phyloP scores from a whole-genome alignment of 2,888 invertebrate species.

The Callyntrura guangdongensis region DNA sequence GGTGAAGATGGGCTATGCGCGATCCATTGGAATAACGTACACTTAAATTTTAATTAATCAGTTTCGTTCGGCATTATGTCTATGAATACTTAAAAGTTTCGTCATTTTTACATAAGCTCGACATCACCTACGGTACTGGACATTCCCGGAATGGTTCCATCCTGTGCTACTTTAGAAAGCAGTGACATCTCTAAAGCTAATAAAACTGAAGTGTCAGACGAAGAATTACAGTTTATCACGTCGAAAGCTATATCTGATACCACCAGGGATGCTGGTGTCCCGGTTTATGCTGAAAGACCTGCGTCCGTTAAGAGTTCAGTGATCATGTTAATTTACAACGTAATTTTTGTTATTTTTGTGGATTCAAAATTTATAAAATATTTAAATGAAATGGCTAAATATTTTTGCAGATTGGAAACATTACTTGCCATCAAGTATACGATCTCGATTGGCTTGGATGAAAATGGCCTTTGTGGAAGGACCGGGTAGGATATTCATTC shows the following conservation, averaged over 20 bases:
- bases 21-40: constrained; percentile 47
- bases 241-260: background rate
- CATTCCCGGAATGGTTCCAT: constrained; percentile 3
- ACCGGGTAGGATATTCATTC: constrained; percentile 30
- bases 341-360: no score
- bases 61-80: background rate
- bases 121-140: background rate
- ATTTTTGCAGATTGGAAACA: constrained; percentile 32
- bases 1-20: constrained; percentile 44
- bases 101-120: constrained; percentile 2
- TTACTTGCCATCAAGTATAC: constrained; percentile 24
- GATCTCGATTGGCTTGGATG: constrained; percentile 34
- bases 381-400: no score
- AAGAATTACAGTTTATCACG: background rate
- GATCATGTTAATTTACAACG: background rate
- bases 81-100: no score
- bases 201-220: background rate
- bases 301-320: background rate
- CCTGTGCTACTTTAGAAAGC: background rate
- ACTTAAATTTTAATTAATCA: background rate
- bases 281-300: background rate
- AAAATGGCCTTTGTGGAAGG: constrained; percentile 40
- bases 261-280: background rate
- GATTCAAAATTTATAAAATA: no score
- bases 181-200: background rate